Evolutionary conservation across 2,888 invertebrate genomes (phyloP), one percentile per base, ranked within the genome.

Genomic region (Diaprepes abbreviatus): DNA sequence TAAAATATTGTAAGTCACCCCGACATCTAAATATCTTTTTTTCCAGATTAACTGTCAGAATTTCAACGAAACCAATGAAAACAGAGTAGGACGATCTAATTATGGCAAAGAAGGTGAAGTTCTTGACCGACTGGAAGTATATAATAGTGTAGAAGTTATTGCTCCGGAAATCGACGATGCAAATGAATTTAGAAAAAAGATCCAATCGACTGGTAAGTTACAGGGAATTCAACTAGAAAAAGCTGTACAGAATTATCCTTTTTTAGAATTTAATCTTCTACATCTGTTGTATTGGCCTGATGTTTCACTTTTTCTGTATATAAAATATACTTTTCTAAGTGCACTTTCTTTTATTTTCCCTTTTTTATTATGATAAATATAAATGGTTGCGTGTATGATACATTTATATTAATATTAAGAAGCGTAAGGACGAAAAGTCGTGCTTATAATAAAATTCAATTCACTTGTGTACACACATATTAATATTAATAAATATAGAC

Each of bases 61-160:
- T 64, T 75, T 16, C 7, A 60, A 76, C 14, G 80, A 82, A 57
- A 63, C 71, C 14, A 52, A 19, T 5, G 85, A 78, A 70, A 83
- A 73, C 74, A 83, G 80, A 74, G 78, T 78, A 72, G 83, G 72
- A 78, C 73, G 80, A 68, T 68, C 67, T 2, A 86, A 86, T 73
- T 87, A 87, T 75, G 87, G 87, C 28, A 38, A 52, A 24, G 86
- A 87, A 74, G 89, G 88, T 1, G 85, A 88, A 50, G 85, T 91
- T 0, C 84, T 92, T 17, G 90, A 91, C 77, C 84, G 89, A 28
- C 79, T 93, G 63, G 92, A 93, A 80, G 92, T 94, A 10, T 93
- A 92, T 78, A 94, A 93, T 80, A 93, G 93, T 70, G 89, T 93
- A 71, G 92, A 93, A 82, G 93, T 94, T 3, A 85, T 91, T 62